Evolutionary conservation across 2,113 vertebrate species (phyloP), one percentile per base, ranked within the genome.

Genomic region (Corythaixoides concolor): DNA sequence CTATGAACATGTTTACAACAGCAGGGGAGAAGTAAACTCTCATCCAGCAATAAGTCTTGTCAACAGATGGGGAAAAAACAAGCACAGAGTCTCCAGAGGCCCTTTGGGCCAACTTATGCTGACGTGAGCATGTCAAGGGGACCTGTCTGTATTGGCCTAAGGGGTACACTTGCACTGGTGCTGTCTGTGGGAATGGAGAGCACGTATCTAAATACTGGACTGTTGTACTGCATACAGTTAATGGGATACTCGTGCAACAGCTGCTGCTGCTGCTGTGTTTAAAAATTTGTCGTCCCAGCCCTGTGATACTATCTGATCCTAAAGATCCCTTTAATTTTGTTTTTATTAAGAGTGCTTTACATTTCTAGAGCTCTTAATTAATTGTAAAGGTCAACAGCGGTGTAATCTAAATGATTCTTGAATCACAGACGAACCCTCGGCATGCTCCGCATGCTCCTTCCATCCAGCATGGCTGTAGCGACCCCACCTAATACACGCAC

Each of bases 321-420:
- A 90, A 69, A 85, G 69, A 89, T 96, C 62, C 20, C 69, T 87
- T 90, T 85, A 83, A 66, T 82, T 93, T 92, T 94, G 76, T 95
- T 95, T 90, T 87, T 79, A 37, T 89, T 82, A 84, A 81, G 39
- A 89, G 20, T 60, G 66, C 74, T 80, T 93, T 95, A 58, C 28
- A 50, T 91, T 93, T 96, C 86, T 85, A 82, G 86, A 93, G 69
- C 64, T 92, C 62, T 91, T 89, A 69, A 88, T 91, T 89, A 69
- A 88, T 80, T 85, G 43, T 86, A 89, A 94, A 80, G 59, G 81
- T 95, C 84, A 94, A 77, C 63, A 94, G 41, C 87, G 88, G 70
- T 18, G 17, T 76, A 90, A 80, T 83, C 63, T 89, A 67, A 93
- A 91, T 83, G 50, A 59, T 88, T 81, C 81, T 50, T 79, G 77